Percentiles rank a stretch among this genome's conserved stretches.
Evolutionary conservation across 1,140 invertebrate genomes (phyloP).

Genomic region (Semibalanus balanoides): DNA sequence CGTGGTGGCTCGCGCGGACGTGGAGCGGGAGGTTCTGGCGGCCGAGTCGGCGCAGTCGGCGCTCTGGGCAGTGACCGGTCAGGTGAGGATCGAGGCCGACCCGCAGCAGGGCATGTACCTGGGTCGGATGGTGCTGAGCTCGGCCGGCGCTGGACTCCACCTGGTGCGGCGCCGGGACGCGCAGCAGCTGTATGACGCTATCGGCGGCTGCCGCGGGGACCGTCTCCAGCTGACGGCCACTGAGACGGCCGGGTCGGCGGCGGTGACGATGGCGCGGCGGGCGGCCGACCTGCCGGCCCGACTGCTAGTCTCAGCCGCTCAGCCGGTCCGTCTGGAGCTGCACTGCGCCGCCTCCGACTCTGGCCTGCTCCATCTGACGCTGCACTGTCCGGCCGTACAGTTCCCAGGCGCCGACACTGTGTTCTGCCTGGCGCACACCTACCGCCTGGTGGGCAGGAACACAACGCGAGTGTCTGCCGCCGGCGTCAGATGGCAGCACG

Average conservation of each 20-base stretch:
- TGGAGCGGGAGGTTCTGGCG: not conserved
- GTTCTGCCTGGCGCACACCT: not conserved
- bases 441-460: not conserved
- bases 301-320: not conserved
- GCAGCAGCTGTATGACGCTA: not conserved
- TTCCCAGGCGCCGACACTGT: not conserved
- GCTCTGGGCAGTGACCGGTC: not conserved
- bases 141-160: not conserved
- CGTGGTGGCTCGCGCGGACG: not conserved
- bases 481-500: not conserved
- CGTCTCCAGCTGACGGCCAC: not conserved
- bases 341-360: not conserved
- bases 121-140: not conserved
- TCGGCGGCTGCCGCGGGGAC: not conserved
- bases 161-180: not conserved
- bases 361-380: not conserved
- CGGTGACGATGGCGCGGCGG: not conserved
- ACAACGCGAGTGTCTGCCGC: not conserved
- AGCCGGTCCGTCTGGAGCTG: not conserved
- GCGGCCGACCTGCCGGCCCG: not conserved
- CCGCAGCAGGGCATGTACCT: not conserved
- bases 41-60: too few relatives aligned
- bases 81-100: not conserved
- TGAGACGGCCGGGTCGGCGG: too few relatives aligned
- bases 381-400: not conserved